phyloP scores from a whole-genome alignment of 2,113 vertebrate genomes.

The Junco hyemalis region DNA sequence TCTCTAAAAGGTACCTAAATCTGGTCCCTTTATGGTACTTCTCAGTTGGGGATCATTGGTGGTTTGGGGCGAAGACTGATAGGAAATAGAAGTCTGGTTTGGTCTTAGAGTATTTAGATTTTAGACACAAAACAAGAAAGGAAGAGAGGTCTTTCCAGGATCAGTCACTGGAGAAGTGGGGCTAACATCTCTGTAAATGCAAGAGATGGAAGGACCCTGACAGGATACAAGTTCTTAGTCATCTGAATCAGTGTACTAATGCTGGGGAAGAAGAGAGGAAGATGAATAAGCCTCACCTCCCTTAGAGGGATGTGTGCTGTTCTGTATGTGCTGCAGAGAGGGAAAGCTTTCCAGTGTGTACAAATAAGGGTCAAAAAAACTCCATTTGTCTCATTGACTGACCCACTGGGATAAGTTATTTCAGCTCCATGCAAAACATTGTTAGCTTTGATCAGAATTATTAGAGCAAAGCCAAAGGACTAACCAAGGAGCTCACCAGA shows the following conservation, averaged over 20 bases:
- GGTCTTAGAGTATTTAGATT: not conserved
- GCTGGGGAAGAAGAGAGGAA: not conserved
- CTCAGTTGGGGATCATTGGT: not conserved
- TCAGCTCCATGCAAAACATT: not conserved
- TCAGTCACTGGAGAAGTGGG: not conserved
- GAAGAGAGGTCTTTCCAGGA: not conserved
- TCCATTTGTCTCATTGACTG: not conserved
- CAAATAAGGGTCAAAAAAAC: accelerated
- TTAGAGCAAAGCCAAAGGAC: accelerated
- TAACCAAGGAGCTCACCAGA: not conserved
- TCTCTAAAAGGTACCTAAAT: not conserved
- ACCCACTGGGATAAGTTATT: not conserved
- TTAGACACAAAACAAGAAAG: not conserved
- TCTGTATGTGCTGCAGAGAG: not conserved
- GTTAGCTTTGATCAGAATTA: not conserved
- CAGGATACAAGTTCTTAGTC: not conserved
- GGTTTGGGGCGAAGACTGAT: not conserved
- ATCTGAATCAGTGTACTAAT: not conserved
- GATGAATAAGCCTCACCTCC: not conserved
- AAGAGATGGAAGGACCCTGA: not conserved
- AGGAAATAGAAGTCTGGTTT: not conserved
- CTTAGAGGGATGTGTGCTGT: not conserved
- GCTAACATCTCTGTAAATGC: not conserved
- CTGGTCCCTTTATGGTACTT: not conserved
- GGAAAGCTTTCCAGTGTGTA: not conserved